Base-by-base conservation (phyloP, 2,797 vertebrate species). In the Hylomyscus alleni region DNA sequence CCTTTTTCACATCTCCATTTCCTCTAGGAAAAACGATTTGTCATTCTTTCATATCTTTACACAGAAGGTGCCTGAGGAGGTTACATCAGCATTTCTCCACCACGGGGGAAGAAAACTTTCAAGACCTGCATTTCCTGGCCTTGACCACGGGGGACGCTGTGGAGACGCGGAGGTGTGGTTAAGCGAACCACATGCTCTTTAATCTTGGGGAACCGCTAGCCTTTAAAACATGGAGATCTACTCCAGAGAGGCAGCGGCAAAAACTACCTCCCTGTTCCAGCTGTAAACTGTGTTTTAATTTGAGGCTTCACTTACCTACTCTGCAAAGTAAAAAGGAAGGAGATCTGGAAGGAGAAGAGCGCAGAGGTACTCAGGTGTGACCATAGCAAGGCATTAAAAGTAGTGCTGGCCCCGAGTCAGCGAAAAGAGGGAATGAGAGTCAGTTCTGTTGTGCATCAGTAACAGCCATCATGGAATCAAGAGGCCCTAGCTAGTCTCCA, bases 21-120 rank as follows among this genome's bases (percentile, higher is more conserved):
- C 92, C 95, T 96, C 95, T 95, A 93, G 94, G 98, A 97, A 97
- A 94, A 94, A 44, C 12, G 14, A 94, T 88, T 93, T 96, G 96
- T 95, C 96, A 92, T 95, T 58, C 81, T 97, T 93, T 93, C 89
- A 34, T 93, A 93, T 96, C 96, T 97, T 89, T 75, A 84, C 92
- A 91, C 37, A 83, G 93, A 96, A 96, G 96, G 92, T 47, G 75
- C 90, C 14, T 1, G 11, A 52, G 26, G 52, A 78, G 40, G 40
- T 84, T 80, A 31, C 65, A 91, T 94, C 91, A 95, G 72, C 75
- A 4, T 65, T 56, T 73, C n/a, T 81, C 31, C 90, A 24, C 81
- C 89, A 67, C 62, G 44, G n/a, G 34, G 65, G 52, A 82, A 86
- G 76, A 37, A 52, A 3, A 31, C 19, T 34, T 65, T 91, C 31